A percentile compares a stretch with the other conserved stretches of the same genome.
Conservation (phyloP, 2,888 invertebrate genomes). For the Asteroscopus sphinx region DNA sequence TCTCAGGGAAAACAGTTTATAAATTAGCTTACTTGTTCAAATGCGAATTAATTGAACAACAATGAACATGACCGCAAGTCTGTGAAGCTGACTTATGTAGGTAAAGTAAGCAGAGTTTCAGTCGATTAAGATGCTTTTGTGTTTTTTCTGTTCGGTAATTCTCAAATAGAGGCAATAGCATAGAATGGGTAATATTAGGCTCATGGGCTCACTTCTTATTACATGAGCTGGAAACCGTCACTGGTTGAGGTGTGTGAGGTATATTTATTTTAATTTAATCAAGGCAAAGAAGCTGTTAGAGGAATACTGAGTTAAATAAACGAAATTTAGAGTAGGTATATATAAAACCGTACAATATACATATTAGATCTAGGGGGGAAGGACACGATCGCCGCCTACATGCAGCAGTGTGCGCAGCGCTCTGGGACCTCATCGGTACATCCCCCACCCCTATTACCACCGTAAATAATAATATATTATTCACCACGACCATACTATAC, state of each 20-base stretch:
- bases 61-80: conserved; percentile 1
- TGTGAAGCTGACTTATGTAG: too few relatives aligned
- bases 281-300: not conserved
- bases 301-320: not conserved
- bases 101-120: too few relatives aligned
- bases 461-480: conserved; percentile 82
- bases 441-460: conserved; percentile 75
- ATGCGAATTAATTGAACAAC: conserved; percentile 1
- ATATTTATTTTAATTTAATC: not conserved
- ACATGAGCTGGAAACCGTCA: too few relatives aligned
- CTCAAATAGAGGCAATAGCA: too few relatives aligned
- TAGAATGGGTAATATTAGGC: too few relatives aligned
- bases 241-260: not conserved
- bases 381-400: conserved; percentile 68
- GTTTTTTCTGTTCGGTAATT: too few relatives aligned
- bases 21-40: conserved; percentile 16
- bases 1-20: conserved; percentile 19
- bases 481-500: conserved; percentile 57
- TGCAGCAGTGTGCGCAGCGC: conserved; percentile 80
- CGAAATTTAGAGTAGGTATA: not conserved
- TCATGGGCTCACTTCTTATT: too few relatives aligned
- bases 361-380: conserved; percentile 31
- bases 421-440: conserved; percentile 77
- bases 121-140: not conserved
- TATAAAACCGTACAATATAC: not conserved